Conservation (phyloP, 2,888 invertebrate genomes). For the Rhagonycha fulva region DNA sequence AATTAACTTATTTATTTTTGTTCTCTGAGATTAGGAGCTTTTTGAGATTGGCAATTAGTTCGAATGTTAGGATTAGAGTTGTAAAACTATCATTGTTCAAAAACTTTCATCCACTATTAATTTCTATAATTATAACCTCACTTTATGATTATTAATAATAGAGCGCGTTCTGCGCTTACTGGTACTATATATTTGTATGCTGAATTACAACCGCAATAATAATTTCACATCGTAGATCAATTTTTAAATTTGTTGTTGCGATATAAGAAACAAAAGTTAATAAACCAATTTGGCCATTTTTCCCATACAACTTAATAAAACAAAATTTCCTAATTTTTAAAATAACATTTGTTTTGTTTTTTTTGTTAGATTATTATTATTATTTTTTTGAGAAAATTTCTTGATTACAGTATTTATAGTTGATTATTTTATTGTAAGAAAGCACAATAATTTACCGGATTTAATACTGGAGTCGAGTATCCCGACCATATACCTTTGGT, state of each 20-base stretch:
- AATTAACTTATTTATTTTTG: background rate
- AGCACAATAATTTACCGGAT: background rate
- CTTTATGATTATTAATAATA: background rate
- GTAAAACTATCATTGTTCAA: background rate
- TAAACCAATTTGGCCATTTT: background rate
- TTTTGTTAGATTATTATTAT: background rate
- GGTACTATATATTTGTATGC: background rate
- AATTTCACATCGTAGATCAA: background rate
- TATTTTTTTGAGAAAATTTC: too few species aligned
- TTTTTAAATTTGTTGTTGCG: background rate
- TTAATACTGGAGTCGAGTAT: background rate
- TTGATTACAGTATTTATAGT: background rate
- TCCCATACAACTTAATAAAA: background rate
- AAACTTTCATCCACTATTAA: background rate
- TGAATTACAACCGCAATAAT: background rate
- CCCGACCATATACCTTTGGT: conserved; percentile 6
- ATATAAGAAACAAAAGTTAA: background rate
- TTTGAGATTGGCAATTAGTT: background rate
- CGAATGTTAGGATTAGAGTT: background rate
- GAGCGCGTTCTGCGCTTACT: background rate
- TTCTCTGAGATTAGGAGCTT: background rate
- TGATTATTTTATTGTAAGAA: background rate
- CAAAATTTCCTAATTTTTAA: background rate
- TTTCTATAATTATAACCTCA: background rate
- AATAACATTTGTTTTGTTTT: background rate